Conservation (phyloP, 2,797 vertebrate species). For the Buceros bicornis region DNA sequence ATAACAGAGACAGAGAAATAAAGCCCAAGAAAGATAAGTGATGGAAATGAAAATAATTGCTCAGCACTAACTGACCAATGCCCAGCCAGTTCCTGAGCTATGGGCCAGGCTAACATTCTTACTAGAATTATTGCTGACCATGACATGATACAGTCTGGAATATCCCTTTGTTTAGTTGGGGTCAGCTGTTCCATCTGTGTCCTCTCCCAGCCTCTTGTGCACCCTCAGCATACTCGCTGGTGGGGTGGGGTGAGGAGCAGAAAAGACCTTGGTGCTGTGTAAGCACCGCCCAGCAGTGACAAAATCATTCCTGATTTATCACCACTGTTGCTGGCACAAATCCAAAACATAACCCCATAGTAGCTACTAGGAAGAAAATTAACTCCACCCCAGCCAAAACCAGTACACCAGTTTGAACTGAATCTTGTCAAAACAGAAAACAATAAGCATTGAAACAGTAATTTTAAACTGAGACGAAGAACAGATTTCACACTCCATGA, state of each 20-base stretch:
- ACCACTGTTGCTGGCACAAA: neutral
- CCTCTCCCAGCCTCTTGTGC: neutral
- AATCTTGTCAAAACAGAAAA: neutral
- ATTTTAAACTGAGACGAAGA: neutral
- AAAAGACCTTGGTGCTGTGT: neutral
- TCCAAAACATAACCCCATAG: neutral
- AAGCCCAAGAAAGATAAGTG: neutral
- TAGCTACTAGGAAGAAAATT: neutral
- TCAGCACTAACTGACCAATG: neutral
- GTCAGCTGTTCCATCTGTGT: neutral
- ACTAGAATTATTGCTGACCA: no score
- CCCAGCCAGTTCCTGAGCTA: neutral
- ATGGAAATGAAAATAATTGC: neutral
- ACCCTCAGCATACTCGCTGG: no score
- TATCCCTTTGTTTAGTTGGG: neutral
- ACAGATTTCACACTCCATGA: neutral
- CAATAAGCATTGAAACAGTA: neutral
- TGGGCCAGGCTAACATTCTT: neutral
- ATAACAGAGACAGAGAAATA: neutral
- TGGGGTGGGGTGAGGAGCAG: neutral
- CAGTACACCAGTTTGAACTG: neutral
- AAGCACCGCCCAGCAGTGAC: neutral
- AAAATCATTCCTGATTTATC: neutral
- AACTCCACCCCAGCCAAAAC: neutral
- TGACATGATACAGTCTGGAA: neutral